Base-by-base conservation (phyloP, 2,888 invertebrate species). In the Incurvaria masculella region DNA sequence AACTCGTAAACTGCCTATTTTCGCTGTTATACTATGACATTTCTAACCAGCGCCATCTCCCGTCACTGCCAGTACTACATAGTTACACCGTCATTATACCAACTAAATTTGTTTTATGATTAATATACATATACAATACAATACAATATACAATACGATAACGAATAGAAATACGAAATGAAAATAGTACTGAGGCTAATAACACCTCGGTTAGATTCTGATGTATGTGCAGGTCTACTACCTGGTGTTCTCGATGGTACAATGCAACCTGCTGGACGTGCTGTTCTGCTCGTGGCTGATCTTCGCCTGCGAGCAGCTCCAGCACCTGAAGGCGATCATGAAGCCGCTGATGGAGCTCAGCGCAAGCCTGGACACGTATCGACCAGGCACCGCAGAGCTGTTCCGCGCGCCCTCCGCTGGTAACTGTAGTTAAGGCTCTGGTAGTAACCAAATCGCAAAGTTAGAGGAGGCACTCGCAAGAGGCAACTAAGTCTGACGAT, bases 321-420 rank as follows among this genome's bases (percentile, higher is more conserved):
- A 89, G 62, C 92, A 93, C 65, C 71, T 92, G 38, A 93, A 92
- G 63, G 87, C 89, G 43, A 92, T 92, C 52, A 87, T 93, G 88
- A 90, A 90, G 55, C 91, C 91, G 0, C 69, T 93, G 46, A 92
- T 93, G 89, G 91, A 92, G 61, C 78, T 92, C 2, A 91, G 91
- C 20, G 91, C 91, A 0, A 86, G 90, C 0, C 63, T 91, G 57
- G 91, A 91, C 59, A 90, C 91, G 0, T 89, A 89, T 56, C 59
- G 79, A 6, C 88, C 88, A 0, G 86, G 87, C 57, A 87, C 87
- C 48, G 86, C 87, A 11, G 87, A 88, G 19, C 64, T 88, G 19
- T 88, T 88, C 55, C 69, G 85, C 42, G 83, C 85, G 4, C 69
- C 78, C 21, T 82, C 83, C 50, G 74, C 79, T 46, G 73, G 76